Base-by-base conservation (phyloP, 2,113 vertebrate species). In the Perca flavescens region DNA sequence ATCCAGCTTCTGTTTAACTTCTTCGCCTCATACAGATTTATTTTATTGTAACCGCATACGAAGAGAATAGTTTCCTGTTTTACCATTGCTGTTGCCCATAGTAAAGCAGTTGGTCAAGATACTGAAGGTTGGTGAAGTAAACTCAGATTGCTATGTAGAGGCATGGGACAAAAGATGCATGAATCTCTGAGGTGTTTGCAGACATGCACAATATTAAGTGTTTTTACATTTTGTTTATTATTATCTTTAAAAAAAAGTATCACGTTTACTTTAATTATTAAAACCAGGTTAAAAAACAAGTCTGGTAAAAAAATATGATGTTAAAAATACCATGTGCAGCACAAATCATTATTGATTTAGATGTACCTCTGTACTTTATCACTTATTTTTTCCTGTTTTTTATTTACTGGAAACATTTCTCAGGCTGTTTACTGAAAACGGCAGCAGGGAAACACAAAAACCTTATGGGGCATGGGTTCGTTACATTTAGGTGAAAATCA, bases 1-100 rank as follows among this genome's bases (percentile, higher is more conserved):
- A 72, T 47, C 53, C 3, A 49, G 49, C 31, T 40, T 16, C 56
- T 53, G 40, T 47, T 36, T 77, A 47, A 71, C 80, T 61, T 25
- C 12, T 49, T 72, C 62, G 16, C n/a, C 15, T 40, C 50, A 6
- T 6, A 72, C 36, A 5, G 9, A 57, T 54, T 21, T 1, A 31
- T 52, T 54, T 46, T 5, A 36, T 25, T 19, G 10, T 17, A 21
- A 31, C 53, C 12, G 25, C 36, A 58, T 6, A 57, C 6, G 2
- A 25, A 43, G 4, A n/a, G 4, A 36, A 40, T 40, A 1, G 19
- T 3, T 63, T 22, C 10, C 17, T 16, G n/a, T 66, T 67, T 50
- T 21, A 17, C 3, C 11, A 6, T 50, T 65, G 17, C 31, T 81
- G 28, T 8, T 9, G 7, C 47, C 69, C 16, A 9, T 4, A 60